Conservation (phyloP, 2,797 vertebrate genomes). For the Molossus molossus region DNA sequence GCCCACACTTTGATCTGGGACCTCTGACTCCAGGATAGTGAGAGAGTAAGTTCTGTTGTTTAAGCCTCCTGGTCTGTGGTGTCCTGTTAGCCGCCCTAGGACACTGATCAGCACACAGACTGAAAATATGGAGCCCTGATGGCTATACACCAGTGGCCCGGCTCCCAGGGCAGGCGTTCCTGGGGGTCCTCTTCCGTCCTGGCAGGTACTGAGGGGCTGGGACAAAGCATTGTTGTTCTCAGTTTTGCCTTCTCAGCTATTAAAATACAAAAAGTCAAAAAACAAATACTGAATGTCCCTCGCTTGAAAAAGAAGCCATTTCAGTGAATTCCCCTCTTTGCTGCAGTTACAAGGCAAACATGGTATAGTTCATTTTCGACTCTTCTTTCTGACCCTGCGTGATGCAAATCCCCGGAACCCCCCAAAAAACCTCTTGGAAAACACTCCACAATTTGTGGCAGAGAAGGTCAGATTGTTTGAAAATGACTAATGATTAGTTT, state of each 20-base stretch:
- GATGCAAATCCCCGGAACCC: slow-evolving; percentile 80
- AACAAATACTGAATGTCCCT: background rate
- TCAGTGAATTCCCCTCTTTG: background rate
- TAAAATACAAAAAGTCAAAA: background rate
- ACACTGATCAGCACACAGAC: rapidly evolving
- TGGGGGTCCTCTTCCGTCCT: rapidly evolving
- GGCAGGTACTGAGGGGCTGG: too few relatives aligned
- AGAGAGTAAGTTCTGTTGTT: too few relatives aligned
- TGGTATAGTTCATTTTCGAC: slow-evolving; percentile 10
- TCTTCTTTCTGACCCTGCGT: slow-evolving; percentile 66
- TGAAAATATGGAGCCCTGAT: background rate
- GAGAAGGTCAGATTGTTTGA: slow-evolving; percentile 90
- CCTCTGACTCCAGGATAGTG: background rate
- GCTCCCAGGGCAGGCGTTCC: background rate
- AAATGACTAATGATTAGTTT: slow-evolving; percentile 96
- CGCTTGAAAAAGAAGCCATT: background rate
- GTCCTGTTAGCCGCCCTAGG: background rate
- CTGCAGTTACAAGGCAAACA: rapidly evolving
- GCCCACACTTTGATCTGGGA: too few relatives aligned
- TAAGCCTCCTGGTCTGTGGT: too few relatives aligned
- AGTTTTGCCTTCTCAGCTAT: background rate
- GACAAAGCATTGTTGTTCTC: rapidly evolving
- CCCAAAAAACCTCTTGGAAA: slow-evolving; percentile 83
- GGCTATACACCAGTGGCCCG: rapidly evolving
- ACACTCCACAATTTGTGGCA: slow-evolving; percentile 80